Conservation (phyloP, 92 coral and sea anemone species). For the Ricordea florida region DNA sequence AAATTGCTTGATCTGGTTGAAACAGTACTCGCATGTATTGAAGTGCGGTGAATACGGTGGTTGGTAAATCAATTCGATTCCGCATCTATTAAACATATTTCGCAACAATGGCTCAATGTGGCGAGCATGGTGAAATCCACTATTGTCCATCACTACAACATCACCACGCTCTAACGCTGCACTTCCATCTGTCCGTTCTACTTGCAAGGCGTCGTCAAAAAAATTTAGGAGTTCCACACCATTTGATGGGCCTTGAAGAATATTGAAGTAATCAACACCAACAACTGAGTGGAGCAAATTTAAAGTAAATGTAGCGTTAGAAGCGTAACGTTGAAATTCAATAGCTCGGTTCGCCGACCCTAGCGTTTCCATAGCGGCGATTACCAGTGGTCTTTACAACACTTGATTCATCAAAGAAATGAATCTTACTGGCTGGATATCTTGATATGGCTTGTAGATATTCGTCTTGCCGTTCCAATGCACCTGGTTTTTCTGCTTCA, state of each 20-base stretch:
- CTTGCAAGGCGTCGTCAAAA: background rate
- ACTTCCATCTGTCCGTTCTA: background rate
- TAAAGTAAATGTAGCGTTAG: background rate
- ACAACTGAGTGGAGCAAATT: background rate
- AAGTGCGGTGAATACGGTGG: no score
- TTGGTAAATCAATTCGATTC: no score
- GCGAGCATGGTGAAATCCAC: no score
- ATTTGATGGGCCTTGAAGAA: background rate
- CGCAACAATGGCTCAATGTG: background rate
- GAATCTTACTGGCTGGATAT: background rate
- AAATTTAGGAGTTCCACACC: background rate
- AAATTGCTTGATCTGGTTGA: no score
- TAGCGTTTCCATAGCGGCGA: background rate
- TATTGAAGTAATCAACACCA: background rate
- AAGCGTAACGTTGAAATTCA: background rate
- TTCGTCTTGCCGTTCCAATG: background rate
- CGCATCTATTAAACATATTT: background rate
- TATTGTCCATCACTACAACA: background rate
- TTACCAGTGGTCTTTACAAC: background rate
- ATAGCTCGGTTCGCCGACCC: background rate
- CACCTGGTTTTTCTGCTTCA: background rate
- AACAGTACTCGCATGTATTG: no score
- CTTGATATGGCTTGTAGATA: constrained; percentile 1
- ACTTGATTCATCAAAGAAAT: constrained; percentile 9
- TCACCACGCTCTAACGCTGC: background rate